Evolutionary conservation across 2,888 invertebrate species (phyloP).

Genomic region (Erynnis tages): DNA sequence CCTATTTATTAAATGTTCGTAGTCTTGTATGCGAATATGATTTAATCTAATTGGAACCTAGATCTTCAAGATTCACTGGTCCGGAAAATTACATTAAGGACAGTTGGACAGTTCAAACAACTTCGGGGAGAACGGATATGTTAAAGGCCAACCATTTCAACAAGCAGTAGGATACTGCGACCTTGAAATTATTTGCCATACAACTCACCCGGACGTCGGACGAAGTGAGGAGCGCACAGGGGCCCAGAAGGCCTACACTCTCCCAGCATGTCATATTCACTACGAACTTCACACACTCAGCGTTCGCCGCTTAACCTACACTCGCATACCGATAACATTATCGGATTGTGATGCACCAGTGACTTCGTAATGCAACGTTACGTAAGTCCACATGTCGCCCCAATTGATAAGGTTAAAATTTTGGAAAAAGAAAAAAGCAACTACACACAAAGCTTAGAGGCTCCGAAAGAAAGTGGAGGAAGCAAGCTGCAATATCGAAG

Average conservation of each 20-base stretch:
- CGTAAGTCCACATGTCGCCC: conserved; percentile 57
- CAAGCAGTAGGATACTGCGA: conserved; percentile 27
- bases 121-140: background rate
- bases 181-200: conserved; percentile 36
- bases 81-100: conserved; percentile 40
- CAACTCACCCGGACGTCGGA: conserved; percentile 76
- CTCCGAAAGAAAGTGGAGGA: conserved; percentile 56
- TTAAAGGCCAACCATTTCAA: background rate
- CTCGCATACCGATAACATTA: conserved; percentile 50
- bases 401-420: conserved; percentile 44
- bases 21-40: background rate
- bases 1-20: background rate
- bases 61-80: background rate
- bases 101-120: conserved; percentile 10
- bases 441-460: conserved; percentile 61
- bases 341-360: conserved; percentile 63
- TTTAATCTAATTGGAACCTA: background rate
- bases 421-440: conserved; percentile 62
- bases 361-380: conserved; percentile 58
- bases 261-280: conserved; percentile 80
- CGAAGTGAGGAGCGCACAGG: conserved; percentile 75
- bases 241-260: conserved; percentile 76
- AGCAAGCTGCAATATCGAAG: conserved; percentile 75
- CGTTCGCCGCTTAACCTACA: conserved; percentile 46
- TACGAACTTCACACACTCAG: conserved; percentile 44